Conservation (phyloP, 2,888 invertebrate genomes). For the Eledona agricola region DNA sequence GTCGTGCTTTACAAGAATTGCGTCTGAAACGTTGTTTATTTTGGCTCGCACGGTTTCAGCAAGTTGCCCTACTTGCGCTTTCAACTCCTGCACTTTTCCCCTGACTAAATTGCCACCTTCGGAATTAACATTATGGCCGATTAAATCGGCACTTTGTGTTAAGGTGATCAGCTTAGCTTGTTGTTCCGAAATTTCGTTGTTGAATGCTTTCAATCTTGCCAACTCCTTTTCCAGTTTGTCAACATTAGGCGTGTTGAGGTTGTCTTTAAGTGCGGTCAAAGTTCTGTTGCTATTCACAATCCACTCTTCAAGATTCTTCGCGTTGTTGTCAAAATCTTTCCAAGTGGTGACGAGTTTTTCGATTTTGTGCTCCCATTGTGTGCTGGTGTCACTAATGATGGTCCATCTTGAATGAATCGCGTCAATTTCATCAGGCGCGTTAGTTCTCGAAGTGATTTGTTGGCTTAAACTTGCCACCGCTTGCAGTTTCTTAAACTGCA, state of each 20-base stretch:
- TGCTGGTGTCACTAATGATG: conserved; percentile 81
- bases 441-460: conserved; percentile 77
- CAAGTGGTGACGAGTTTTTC: conserved; percentile 82
- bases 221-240: conserved; percentile 81
- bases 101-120: conserved; percentile 80
- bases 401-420: conserved; percentile 85
- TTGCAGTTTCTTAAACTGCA: conserved; percentile 78
- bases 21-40: conserved; percentile 83
- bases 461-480: conserved; percentile 78
- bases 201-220: conserved; percentile 79
- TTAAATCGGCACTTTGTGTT: conserved; percentile 81
- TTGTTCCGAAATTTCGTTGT: conserved; percentile 86
- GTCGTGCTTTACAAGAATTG: conserved; percentile 83
- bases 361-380: conserved; percentile 79
- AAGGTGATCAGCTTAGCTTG: conserved; percentile 83
- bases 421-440: conserved; percentile 85
- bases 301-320: conserved; percentile 82
- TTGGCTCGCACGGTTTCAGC: conserved; percentile 79
- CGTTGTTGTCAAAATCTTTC: conserved; percentile 82
- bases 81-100: conserved; percentile 76
- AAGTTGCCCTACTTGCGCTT: conserved; percentile 76
- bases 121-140: conserved; percentile 78
- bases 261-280: conserved; percentile 67
- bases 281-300: conserved; percentile 72
- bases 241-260: conserved; percentile 75